Evolutionary conservation across 1,140 invertebrate genomes (phyloP), one percentile per base, ranked within the genome.

Genomic region (Hylyphantes graminicola): DNA sequence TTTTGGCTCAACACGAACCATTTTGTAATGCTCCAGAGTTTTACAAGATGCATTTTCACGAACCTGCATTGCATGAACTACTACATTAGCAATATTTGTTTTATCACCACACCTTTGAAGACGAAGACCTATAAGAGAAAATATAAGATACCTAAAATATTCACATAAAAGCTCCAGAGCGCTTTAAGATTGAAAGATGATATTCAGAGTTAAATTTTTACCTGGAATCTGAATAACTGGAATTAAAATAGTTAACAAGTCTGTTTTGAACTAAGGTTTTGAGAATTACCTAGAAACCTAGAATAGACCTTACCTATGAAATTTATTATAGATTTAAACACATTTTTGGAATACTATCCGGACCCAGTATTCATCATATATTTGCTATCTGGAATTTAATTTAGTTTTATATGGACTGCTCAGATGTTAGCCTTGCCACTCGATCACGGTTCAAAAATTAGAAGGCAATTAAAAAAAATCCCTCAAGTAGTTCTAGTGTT

Each of bases 41-140:
- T 95, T 94, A 88, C 94, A 96, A 67, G 93, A 93, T 86, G 92
- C 90, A 86, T 94, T 93, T 51, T 95, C 95, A 87, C 93, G 90
- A 35, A 97, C 87, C 89, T 98, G 96, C 89, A 97, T 91, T 11
- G 93, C 93, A 89, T 98, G 97, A 65, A 98, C 89, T 3, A 96
- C 92, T 90, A 97, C 96, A 87, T 93, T 90, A 84, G 93, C 94
- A 87, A 87, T 92, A 86, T 93, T 93, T 89, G 95, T 92, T 86
- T 91, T 89, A 87, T 94, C 93, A 86, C 88, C 70, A 87, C 91
- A 87, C 92, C 87, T 85, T 35, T 35, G 35, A 92, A 88, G 86
- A 59, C 11, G 86, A 76, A 85, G 87, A 72, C 13, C 83, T 85
- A 12, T 21, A 85, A 73, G 67, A 10, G 19, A 82, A 70, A 35